Base-by-base conservation (phyloP, 1,140 invertebrate genomes). In the Ceratosolen fusciceps region DNA sequence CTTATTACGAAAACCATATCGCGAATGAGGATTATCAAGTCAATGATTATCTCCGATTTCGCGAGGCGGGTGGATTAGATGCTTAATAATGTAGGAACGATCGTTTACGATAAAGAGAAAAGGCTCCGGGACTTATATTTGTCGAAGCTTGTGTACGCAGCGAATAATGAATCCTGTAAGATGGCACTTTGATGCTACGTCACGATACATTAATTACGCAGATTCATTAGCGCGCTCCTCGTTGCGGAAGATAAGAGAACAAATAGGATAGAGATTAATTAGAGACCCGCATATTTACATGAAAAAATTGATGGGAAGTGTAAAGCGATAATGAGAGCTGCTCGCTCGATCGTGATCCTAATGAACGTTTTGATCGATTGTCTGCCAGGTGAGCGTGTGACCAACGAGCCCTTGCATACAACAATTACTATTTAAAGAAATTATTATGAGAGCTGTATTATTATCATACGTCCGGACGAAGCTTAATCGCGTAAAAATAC, bases 161-260 rank as follows among this genome's bases (percentile, higher is more conserved):
- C 31, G 37, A 73, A 56, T 29, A 75, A 67, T 65, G 73, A 62
- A 74, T 74, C 39, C 39, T 74, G 16, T 62, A 60, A 47, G 58
- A 52, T 75, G 10, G 31, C 26, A 58, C 34, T 43, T 70, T 39
- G 67, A 77, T 77, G 54, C 21, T 49, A 49, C 43, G 54, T 24
- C 54, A 60, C 12, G 76, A 60, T 71, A 71, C 67, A 60, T 71
- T 77, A 71, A 77, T 77, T 71, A 77, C 76, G 76, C 52, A 60
- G 47, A 70, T 71, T 77, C 67, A 77, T 77, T 77, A 77, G 67
- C 19, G 37, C 31, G 10, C 16, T 54, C 0, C 21, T 43, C 39
- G 16, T 9, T 68, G 31, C n/a, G 29, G n/a, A 16, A 43, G 52
- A 71, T 71, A 77, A 77, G 67, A 34, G 39, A n/a, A n/a, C 34